phyloP scores from a whole-genome alignment of 2,888 invertebrate species.

The Nudaria mundana region DNA sequence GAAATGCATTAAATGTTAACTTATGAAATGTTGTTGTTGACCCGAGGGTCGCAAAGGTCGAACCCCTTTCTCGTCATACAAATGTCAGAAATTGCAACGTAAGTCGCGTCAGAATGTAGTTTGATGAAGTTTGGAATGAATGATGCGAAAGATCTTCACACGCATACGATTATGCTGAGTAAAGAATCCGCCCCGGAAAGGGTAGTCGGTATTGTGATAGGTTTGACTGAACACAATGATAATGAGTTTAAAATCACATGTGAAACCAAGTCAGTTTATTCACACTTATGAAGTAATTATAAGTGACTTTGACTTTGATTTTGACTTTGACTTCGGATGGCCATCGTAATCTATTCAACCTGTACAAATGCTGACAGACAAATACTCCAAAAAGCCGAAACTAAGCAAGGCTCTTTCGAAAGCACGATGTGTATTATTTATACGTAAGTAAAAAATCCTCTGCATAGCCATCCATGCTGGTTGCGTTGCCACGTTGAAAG shows the following conservation, averaged over 20 bases:
- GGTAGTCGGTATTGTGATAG: neutral
- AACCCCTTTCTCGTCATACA: conserved; percentile 48
- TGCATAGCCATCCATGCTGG: too few relatives aligned
- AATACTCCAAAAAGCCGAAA: too few relatives aligned
- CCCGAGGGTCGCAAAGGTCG: conserved; percentile 36
- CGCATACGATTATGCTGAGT: conserved; percentile 4
- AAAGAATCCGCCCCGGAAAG: neutral
- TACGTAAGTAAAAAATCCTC: too few relatives aligned
- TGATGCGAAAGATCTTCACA: conserved; percentile 37
- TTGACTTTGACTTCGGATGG: too few relatives aligned
- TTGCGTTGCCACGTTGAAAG: too few relatives aligned
- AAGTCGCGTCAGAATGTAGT: conserved; percentile 54
- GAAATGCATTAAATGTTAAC: conserved; percentile 43
- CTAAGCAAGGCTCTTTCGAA: too few relatives aligned
- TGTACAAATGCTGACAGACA: too few relatives aligned
- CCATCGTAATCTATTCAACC: too few relatives aligned
- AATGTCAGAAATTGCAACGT: conserved; percentile 52
- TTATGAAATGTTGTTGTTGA: conserved; percentile 49
- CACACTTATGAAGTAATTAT: too few relatives aligned
- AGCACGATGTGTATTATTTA: too few relatives aligned
- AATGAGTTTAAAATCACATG: neutral
- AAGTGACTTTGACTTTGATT: too few relatives aligned
- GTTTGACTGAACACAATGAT: neutral
- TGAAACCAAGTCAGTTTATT: too few relatives aligned
- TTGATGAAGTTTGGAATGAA: conserved; percentile 48